These are phyloP conservation scores for Netelia fuscicornis DNA, from an alignment of 2,888 invertebrate genomes.

Conservation along the genomic window DNA sequence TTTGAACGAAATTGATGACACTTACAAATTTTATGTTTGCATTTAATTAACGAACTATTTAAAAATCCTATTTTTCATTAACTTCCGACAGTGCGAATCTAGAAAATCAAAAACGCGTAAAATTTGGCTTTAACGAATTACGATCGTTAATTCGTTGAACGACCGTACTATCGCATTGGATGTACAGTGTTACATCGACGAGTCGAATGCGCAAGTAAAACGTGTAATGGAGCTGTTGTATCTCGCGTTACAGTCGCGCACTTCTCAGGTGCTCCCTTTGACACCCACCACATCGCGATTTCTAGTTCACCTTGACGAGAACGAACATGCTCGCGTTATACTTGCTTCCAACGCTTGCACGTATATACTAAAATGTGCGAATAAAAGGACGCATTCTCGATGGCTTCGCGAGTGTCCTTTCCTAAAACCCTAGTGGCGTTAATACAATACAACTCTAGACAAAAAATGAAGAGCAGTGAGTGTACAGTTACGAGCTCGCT, in stretches of 20 bases:
- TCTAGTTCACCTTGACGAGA: slow-evolving; percentile 81
- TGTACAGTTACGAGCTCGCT: slow-evolving; percentile 45
- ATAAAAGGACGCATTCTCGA: slow-evolving; percentile 11
- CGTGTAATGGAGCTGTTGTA: slow-evolving; percentile 57
- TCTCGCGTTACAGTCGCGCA: slow-evolving; percentile 72
- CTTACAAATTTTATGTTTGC: too few species aligned
- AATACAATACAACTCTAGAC: not conserved
- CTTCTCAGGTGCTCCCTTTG: slow-evolving; percentile 67
- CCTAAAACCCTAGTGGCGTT: slow-evolving; percentile 66
- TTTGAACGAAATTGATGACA: too few species aligned
- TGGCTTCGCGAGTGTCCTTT: slow-evolving; percentile 70
- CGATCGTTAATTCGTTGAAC: not conserved
- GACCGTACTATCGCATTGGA: slow-evolving; percentile 3
- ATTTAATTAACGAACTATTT: too few species aligned
- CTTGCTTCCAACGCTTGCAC: slow-evolving; percentile 16
- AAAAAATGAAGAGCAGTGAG: slow-evolving; percentile 6
- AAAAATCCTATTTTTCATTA: too few species aligned
- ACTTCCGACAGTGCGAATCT: too few species aligned
- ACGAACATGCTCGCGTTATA: slow-evolving; percentile 68
- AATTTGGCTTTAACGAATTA: too few species aligned
- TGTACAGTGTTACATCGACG: not conserved
- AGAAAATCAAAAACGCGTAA: too few species aligned
- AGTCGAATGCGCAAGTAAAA: slow-evolving; percentile 36
- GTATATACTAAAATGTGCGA: slow-evolving; percentile 17
- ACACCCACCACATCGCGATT: slow-evolving; percentile 78